Base-by-base conservation (phyloP, 2,888 invertebrate genomes). In the Suillia variegata region DNA sequence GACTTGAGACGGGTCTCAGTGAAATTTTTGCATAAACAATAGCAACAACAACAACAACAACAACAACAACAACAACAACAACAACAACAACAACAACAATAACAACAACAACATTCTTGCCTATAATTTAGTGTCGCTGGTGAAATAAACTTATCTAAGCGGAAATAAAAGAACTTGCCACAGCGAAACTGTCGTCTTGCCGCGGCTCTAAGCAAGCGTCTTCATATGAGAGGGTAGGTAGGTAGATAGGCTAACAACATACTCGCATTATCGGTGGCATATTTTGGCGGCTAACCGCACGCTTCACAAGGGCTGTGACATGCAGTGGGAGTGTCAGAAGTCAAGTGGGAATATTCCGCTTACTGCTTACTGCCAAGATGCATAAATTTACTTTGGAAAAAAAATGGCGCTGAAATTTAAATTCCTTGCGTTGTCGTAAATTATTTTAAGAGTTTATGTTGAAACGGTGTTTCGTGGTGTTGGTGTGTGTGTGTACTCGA, bases 41-140 rank as follows among this genome's bases (percentile, higher is more conserved):
- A n/a, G n/a, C n/a, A n/a, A n/a, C n/a, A n/a, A n/a, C n/a, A n/a
- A n/a, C n/a, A n/a, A n/a, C n/a, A n/a, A n/a, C n/a, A n/a, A n/a
- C n/a, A n/a, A n/a, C n/a, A n/a, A n/a, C n/a, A n/a, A n/a, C n/a
- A n/a, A n/a, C n/a, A n/a, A n/a, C n/a, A n/a, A n/a, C n/a, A n/a
- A n/a, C n/a, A n/a, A n/a, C n/a, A n/a, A n/a, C n/a, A n/a, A n/a
- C n/a, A n/a, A n/a, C n/a, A n/a, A n/a, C n/a, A n/a, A n/a, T n/a
- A n/a, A n/a, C n/a, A 45, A 18, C 15, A 45, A 38, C 58, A 69
- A 72, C 70, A 70, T 72, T 74, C 75, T 65, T 68, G 70, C 69
- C 64, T 71, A 74, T 74, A 75, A 74, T 74, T 74, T 75, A 74
- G 74, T 74, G 74, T 72, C 75, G 74, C 67, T 73, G 71, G 74